phyloP scores from a whole-genome alignment of 2,797 vertebrate genomes.

The Sphenodon punctatus region DNA sequence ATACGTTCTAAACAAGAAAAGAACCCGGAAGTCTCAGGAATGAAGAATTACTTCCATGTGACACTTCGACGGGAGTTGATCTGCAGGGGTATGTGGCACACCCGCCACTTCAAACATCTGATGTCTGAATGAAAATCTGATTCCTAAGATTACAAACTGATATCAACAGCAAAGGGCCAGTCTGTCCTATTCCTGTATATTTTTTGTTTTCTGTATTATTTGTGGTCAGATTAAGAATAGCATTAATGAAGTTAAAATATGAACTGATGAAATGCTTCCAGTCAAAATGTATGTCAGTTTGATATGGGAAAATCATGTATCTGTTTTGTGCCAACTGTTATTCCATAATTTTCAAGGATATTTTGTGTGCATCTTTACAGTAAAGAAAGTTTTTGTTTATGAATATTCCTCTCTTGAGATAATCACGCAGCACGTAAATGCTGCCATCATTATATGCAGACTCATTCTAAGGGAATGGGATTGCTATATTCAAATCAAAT shows the following conservation, averaged over 20 bases:
- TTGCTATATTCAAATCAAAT: not conserved
- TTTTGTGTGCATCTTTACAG: not conserved
- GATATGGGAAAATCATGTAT: not conserved
- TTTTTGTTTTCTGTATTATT: not conserved
- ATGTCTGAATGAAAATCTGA: conserved; percentile 15
- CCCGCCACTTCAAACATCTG: not conserved
- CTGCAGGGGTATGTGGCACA: not conserved
- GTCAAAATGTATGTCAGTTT: not conserved
- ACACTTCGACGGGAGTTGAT: conserved; percentile 16
- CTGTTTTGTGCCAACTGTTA: not conserved
- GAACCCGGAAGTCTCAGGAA: conserved; percentile 5
- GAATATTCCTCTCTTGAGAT: not conserved
- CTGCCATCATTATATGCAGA: not conserved
- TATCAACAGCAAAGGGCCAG: not conserved
- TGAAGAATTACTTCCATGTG: conserved; percentile 8
- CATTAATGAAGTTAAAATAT: not conserved
- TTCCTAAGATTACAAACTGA: not conserved
- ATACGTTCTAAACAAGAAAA: conserved; percentile 4
- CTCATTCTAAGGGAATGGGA: not conserved
- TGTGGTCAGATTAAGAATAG: not conserved
- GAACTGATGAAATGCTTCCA: not conserved
- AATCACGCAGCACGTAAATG: not conserved
- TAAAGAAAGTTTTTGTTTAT: not conserved
- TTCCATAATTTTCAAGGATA: not conserved
- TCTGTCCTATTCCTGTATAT: too few relatives aligned